Evolutionary conservation across 2,797 vertebrate genomes (phyloP), one percentile per base, ranked within the genome.

Genomic region (Pelodytes ibericus): DNA sequence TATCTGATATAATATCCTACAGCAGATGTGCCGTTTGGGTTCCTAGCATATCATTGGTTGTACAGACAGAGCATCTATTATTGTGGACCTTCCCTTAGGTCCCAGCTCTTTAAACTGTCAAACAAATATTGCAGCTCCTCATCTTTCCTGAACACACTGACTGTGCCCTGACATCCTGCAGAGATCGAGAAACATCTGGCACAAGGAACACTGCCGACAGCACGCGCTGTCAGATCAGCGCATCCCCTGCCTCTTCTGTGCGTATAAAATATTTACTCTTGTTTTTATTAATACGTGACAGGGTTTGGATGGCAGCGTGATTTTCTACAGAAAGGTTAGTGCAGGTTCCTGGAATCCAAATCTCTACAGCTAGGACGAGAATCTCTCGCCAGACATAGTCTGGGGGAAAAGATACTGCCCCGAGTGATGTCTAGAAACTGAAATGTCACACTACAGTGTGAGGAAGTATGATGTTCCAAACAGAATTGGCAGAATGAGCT

Each of bases 221-320:
- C 67, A 47, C 44, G 26, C 31, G 56, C 67, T 71, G 56, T 33
- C 64, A 53, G 44, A 65, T 56, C 64, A 66, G 36, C 27, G 53
- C 29, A 72, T 66, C 51, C 41, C 24, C 41, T 26, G 75, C 62
- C 62, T 77, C 41, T 57, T 66, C 69, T 11, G 13, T 27, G 69
- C 29, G 36, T 66, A 77, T 77, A 66, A 77, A 77, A 77, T 77
- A 77, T 77, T 77, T 77, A 77, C 69, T 11, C 3, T 30, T 13
- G 39, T 24, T 72, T 72, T 77, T 72, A 77, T 72, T 77, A 77
- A 77, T 77, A 72, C 75, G 72, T 77, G 69, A 77, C 75, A 72
- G 49, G 36, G 36, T 64, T 36, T 10, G 75, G 36, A 68, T 66
- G 26, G 68, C 61, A 65, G 68, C 59, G 31, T 60, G 24, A 27